These are phyloP conservation scores for Chlorocebus sabaeus DNA, from an alignment of 2,113 vertebrate species.

Conservation along the genomic window DNA sequence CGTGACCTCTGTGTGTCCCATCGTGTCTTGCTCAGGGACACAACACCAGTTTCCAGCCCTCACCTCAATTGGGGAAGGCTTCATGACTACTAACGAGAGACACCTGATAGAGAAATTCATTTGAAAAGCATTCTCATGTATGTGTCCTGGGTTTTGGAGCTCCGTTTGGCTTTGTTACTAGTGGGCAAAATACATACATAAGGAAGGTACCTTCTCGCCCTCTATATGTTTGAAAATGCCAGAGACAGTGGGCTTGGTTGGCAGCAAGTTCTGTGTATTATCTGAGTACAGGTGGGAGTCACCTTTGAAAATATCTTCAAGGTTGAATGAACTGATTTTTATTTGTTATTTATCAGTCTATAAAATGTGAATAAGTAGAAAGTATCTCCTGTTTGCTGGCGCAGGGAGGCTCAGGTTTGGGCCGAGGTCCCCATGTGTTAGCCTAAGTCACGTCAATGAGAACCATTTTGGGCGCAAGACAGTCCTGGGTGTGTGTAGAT, in stretches of 20 bases:
- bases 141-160: background rate
- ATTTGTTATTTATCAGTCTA: background rate
- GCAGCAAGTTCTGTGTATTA: background rate
- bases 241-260: background rate
- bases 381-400: background rate
- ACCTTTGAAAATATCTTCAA: conserved; percentile 2
- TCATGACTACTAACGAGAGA: background rate
- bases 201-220: background rate
- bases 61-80: background rate
- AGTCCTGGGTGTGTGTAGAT: background rate
- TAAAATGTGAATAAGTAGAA: background rate
- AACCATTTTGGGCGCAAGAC: background rate
- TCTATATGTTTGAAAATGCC: background rate
- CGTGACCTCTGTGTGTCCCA: background rate
- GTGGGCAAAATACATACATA: background rate
- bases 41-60: background rate
- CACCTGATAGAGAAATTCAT: background rate
- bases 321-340: background rate
- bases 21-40: background rate
- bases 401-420: background rate
- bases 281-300: background rate
- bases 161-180: background rate
- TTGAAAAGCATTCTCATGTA: background rate
- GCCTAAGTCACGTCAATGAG: background rate
- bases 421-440: background rate